Conservation (phyloP, 1,140 invertebrate species). For the Microplitis demolitor region DNA sequence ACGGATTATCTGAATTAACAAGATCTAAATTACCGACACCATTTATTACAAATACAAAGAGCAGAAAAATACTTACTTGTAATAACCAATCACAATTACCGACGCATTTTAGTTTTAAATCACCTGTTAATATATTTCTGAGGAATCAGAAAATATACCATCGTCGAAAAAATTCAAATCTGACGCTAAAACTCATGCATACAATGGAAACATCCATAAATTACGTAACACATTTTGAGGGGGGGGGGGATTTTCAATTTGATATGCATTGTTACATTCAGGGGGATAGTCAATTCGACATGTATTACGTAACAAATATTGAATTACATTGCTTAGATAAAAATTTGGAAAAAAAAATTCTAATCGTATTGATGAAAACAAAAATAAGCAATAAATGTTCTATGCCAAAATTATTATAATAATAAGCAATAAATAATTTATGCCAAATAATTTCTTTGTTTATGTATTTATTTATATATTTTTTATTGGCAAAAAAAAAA, state of each 20-base stretch:
- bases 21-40: neutral
- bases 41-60: slow-evolving; percentile 6
- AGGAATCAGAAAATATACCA: slow-evolving; percentile 21
- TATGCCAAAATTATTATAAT: too few relatives aligned
- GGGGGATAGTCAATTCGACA: too few relatives aligned
- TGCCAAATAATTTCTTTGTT: too few relatives aligned
- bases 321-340: slow-evolving; percentile 17
- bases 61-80: slow-evolving; percentile 10
- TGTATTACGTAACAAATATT: too few relatives aligned
- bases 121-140: slow-evolving; percentile 2
- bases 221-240: too few relatives aligned
- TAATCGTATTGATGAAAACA: too few relatives aligned
- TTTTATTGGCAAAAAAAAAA: too few relatives aligned
- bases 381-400: too few relatives aligned
- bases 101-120: slow-evolving; percentile 13
- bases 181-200: slow-evolving; percentile 9
- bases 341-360: neutral
- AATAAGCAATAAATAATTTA: too few relatives aligned
- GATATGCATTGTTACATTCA: too few relatives aligned
- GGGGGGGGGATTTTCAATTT: slow-evolving; percentile 4
- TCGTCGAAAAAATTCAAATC: slow-evolving; percentile 13
- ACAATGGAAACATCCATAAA: too few relatives aligned
- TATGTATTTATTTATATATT: too few relatives aligned
- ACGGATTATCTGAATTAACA: neutral
- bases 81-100: neutral